Percentiles rank a stretch among this genome's conserved stretches.
These are phyloP conservation scores for Tiliacea aurago DNA, from an alignment of 2,888 invertebrate species.

Conservation along the genomic window DNA sequence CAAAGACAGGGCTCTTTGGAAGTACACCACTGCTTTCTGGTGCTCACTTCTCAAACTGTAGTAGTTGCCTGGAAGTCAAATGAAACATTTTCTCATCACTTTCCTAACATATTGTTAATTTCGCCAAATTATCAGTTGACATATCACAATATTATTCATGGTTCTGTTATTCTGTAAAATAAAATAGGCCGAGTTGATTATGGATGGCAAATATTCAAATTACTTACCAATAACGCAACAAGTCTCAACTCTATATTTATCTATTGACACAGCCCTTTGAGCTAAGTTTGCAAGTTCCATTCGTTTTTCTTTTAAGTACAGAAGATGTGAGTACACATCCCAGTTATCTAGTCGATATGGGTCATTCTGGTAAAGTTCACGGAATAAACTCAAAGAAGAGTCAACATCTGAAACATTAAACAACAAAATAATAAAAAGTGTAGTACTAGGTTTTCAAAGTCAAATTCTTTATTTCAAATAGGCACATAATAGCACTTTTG, in stretches of 20 bases:
- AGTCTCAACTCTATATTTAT: slow-evolving; percentile 99
- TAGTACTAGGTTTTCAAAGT: background rate
- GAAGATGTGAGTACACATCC: slow-evolving; percentile 98
- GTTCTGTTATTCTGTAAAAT: background rate
- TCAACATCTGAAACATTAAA: slow-evolving; percentile 93
- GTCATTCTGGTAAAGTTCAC: slow-evolving; percentile 95
- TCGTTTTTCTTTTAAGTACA: slow-evolving; percentile 98
- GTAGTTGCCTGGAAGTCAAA: slow-evolving; percentile 94
- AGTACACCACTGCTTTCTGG: slow-evolving; percentile 99
- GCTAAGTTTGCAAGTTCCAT: slow-evolving; percentile 98
- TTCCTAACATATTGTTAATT: no score
- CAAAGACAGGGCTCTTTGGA: slow-evolving; percentile 97
- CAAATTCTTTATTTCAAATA: no score
- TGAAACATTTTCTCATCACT: background rate
- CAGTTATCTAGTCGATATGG: slow-evolving; percentile 98
- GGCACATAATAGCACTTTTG: no score
- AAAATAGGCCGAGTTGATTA: background rate
- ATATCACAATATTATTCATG: no score
- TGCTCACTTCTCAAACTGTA: slow-evolving; percentile 98
- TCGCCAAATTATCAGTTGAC: background rate
- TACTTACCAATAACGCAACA: slow-evolving; percentile 98
- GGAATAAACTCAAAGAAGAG: slow-evolving; percentile 96
- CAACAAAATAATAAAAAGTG: background rate
- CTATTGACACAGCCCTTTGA: slow-evolving; percentile 97
- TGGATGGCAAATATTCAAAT: background rate